Evolutionary conservation across 53 echinoderm and acorn worm species (phyloP), one percentile per base, ranked within the genome.

Genomic region (Crossaster papposus): DNA sequence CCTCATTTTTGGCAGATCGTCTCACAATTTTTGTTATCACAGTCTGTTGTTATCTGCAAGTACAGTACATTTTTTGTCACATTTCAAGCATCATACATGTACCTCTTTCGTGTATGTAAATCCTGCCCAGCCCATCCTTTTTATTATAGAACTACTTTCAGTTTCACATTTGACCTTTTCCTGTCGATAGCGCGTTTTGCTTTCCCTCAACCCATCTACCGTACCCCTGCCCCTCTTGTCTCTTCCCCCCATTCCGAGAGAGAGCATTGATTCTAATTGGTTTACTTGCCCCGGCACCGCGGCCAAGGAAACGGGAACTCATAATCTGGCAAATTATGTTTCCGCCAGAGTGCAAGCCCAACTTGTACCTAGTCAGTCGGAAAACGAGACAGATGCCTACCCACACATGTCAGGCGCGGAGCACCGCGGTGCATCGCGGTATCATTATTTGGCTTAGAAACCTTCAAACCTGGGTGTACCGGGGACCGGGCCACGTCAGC

Each of bases 311-410:
- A 63, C 77, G 34, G 71, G 55, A 33, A 54, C 76, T 76, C 77
- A 77, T 87, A 85, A 85, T 85, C 85, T 73, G 85, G 85, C 73
- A 85, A 85, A 85, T 85, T 85, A 85, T 73, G 85, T 85, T 85
- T 72, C 85, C 53, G 36, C 71, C 15, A 72, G 32, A 73, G 36
- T 23, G 53, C 52, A 26, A 51, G 13, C 53, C 85, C 11, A 38
- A 85, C 85, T 72, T 51, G 23, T 24, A 70, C 70, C 26, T 31
- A 44, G 83, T 22, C 34, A 23, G 64, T 62, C 30, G 63, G 34
- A 30, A 10, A 31, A 64, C 35, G 34, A 23, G 79, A 30, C 22
- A 29, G 12, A 53, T 12, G 17, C 13, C 24, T 37, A 18, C 51
- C 51, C 4, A 50, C 78, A 78, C 51, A 51, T 53, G 79, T 15